Evolutionary conservation across 2,888 invertebrate genomes (phyloP), one percentile per base, ranked within the genome.

Genomic region (Drosophila seclusa): DNA sequence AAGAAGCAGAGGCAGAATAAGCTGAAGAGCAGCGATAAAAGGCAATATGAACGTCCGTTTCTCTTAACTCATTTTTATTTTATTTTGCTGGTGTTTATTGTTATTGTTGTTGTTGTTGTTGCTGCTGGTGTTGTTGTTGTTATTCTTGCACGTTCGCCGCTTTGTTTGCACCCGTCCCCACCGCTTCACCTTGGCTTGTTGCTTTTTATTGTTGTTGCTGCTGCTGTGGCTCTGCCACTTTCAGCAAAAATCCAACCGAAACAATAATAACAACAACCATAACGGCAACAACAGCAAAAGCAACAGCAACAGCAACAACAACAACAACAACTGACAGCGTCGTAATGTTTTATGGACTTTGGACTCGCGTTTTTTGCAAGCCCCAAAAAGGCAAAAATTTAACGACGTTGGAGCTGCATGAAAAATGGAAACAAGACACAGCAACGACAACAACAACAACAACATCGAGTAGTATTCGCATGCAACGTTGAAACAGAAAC

Each of bases 271-370:
- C 60, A 87, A 68, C 59, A 82, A 66, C 60, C 24, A 45, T 45
- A 75, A 53, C 45, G 45, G 45, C 45, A 83, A 76, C 58, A 83
- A 68, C 59, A 82, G 64, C 60, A 42, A 13, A 0, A 73, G 29
- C 64, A 74, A 31, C 61, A 69, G 21, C 49, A 53, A 10, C 55
- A 58, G 3, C 52, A 40, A 4, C 58, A 62, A 6, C 60, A 69
- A 38, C 50, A 78, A 68, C 68, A 78, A 40, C 76, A 80, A 80
- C 81, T 68, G 80, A 80, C 79, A 76, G 72, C 89, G 77, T 77
- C 82, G 79, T 87, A 85, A 87, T 87, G 85, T 89, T 89, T 89
- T 89, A 89, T 85, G 85, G 85, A 85, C 85, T 85, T 85, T 89
- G 77, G 89, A 85, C 85, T 89, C 74, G 80, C 80, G 77, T 78